Base-by-base conservation (phyloP, 1,140 invertebrate species). In the Asobara japonica region DNA sequence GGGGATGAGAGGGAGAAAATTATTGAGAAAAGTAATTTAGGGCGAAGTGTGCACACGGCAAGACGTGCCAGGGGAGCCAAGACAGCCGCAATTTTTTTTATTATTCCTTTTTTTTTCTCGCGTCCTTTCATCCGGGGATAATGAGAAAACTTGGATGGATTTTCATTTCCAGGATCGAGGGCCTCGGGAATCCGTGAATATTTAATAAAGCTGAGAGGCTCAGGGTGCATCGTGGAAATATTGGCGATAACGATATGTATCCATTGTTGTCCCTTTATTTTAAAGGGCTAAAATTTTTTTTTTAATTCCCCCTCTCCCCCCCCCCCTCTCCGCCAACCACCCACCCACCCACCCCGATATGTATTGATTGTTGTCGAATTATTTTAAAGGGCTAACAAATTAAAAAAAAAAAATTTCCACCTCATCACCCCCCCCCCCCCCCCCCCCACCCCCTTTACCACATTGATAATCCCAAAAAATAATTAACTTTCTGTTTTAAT, bases 121-220 rank as follows among this genome's bases (percentile, higher is more conserved):
- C 33, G n/a, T 18, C 33, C 25, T 36, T 65, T 36, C 30, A 31
- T 33, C 48, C 30, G 16, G n/a, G 68, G 60, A 70, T 70, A 70
- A 70, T 70, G 60, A 65, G 69, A 70, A 70, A 70, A 70, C 56
- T 70, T 70, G 60, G 69, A 64, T 70, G 60, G 69, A 70, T 70
- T 70, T 70, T 70, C 69, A 64, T 70, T 70, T 36, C 10, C 56
- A n/a, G 18, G 45, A 41, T 70, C 25, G 56, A 70, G 56, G 64
- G 56, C 60, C 60, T 18, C 61, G 69, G 13, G 41, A 70, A 70
- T 70, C 60, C 36, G 69, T 64, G 60, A 70, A 64, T 70, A 70
- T 70, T 70, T 61, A 70, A 70, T 70, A 70, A 60, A 64, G 25
- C 11, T 30, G 64, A 70, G 18, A 61, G 60, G 8, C 41, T 45